These are phyloP conservation scores for Mus spretus DNA, from an alignment of 2,797 vertebrate species.

Conservation along the genomic window DNA sequence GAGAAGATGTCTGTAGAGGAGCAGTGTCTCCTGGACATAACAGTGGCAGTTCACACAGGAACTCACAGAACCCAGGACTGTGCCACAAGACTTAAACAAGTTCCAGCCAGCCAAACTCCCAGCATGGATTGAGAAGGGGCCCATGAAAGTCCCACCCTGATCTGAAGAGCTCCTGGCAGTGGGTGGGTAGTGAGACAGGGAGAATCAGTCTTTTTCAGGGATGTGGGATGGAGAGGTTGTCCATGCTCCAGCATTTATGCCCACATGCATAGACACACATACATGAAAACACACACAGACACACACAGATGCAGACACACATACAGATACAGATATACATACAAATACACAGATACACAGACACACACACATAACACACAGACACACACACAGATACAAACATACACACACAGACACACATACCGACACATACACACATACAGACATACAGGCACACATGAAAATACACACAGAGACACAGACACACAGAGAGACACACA, in stretches of 20 bases:
- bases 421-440: background rate
- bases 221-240: too few relatives aligned
- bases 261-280: background rate
- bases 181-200: background rate
- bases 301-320: too few relatives aligned
- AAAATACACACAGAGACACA: background rate
- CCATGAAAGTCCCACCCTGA: background rate
- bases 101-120: background rate
- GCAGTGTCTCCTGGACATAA: background rate
- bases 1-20: background rate
- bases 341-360: background rate
- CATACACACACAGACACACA: too few relatives aligned
- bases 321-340: too few relatives aligned
- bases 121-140: too few relatives aligned
- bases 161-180: background rate
- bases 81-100: background rate
- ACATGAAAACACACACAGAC: background rate
- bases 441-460: background rate
- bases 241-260: background rate
- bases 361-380: background rate
- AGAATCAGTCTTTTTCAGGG: background rate
- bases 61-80: background rate
- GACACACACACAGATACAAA: too few relatives aligned
- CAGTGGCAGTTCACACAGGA: background rate
- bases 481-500: background rate